phyloP scores from a whole-genome alignment of 2,888 invertebrate species.

The Tenodera sinensis region DNA sequence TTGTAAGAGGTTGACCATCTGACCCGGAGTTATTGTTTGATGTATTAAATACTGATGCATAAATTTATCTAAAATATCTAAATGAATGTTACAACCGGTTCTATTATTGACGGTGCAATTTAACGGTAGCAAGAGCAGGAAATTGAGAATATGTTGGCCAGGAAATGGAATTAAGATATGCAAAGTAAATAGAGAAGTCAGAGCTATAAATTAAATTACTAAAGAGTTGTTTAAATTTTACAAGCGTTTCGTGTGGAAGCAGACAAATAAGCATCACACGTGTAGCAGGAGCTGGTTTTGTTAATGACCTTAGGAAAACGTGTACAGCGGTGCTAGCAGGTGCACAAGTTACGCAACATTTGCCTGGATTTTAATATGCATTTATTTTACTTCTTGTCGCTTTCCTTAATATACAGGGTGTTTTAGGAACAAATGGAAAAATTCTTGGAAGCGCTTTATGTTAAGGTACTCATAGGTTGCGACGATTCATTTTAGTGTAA shows the following conservation, averaged over 20 bases:
- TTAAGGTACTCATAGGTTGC: too few relatives aligned
- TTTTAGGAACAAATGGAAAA: too few relatives aligned
- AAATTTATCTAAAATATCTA: not conserved
- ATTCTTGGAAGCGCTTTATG: too few relatives aligned
- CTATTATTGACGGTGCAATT: not conserved
- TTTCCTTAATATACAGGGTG: too few relatives aligned
- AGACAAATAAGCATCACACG: not conserved
- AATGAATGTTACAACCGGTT: not conserved
- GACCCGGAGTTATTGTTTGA: not conserved
- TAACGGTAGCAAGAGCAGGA: not conserved
- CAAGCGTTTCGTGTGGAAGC: not conserved
- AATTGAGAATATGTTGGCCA: not conserved
- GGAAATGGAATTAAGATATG: not conserved
- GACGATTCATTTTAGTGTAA: too few relatives aligned
- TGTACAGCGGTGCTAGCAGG: not conserved
- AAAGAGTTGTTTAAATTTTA: not conserved
- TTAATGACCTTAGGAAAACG: not conserved
- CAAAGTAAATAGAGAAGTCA: not conserved
- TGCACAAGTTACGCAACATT: not conserved
- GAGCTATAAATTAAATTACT: not conserved
- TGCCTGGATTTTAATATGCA: too few relatives aligned
- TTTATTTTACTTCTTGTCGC: too few relatives aligned
- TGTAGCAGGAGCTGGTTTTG: not conserved
- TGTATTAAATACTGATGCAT: not conserved
- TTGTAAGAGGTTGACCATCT: not conserved